Evolutionary conservation across 2,888 invertebrate species (phyloP), one percentile per base, ranked within the genome.

Genomic region (Petrophora chlorosata): DNA sequence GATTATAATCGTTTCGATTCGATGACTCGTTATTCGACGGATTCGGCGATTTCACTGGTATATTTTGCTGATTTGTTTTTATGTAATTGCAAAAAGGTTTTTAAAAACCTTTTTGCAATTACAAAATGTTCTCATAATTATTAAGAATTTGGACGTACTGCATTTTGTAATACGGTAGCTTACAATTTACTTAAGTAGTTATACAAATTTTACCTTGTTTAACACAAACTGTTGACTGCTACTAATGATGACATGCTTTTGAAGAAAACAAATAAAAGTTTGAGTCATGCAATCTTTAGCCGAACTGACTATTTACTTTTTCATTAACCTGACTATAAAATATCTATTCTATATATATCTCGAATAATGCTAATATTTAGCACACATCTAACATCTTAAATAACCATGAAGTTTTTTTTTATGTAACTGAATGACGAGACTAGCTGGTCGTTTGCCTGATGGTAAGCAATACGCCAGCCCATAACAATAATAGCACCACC

Each of bases 1-100:
- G 53, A 34, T 49, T 41, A 14, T 8, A 30, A 45, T 38, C 13
- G 59, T 58, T 66, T 65, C 65, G 56, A 63, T 61, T 58, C 36
- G 28, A 56, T 53, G 56, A 45, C 28, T 59, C 35, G 41, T 47
- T 47, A 19, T 25, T 5, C 38, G n/a, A n/a, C 17, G n/a, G 16
- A 41, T 35, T 35, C 30, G 29, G 13, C 15, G n/a, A 28, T 28
- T 26, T 39, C 28, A 3, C 39, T 14, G 5, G 13, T 2, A 29
- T 23, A 25, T 33, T 36, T 35, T 28, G 15, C 7, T 23, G 17
- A 13, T n/a, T 28, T 22, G n/a, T 8, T 19, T 33, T 38, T 17
- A 9, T 36, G 17, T 33, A 3, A 8, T 32, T 33, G 10, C 26
- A 26, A 34, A 33, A 22, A 12, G 12, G 7, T 48, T 26, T 22